A percentile compares a stretch with the other conserved stretches of the same genome.
Conservation (phyloP, 1,140 invertebrate species). For the Apocrypta bakeri region DNA sequence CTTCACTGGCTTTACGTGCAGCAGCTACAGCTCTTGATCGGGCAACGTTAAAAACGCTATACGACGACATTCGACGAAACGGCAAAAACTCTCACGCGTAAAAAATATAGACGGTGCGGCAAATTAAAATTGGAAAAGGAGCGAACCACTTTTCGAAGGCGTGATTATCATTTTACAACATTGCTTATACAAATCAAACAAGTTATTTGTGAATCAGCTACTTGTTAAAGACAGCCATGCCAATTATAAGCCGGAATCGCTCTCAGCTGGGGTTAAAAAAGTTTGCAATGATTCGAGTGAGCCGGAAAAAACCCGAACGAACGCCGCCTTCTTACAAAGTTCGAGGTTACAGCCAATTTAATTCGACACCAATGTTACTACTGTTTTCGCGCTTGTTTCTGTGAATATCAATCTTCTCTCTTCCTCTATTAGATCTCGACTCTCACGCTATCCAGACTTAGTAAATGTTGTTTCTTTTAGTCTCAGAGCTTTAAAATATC, state of each 20-base stretch:
- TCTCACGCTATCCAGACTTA: too few species aligned
- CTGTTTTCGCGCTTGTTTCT: constrained; percentile 6
- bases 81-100: not conserved
- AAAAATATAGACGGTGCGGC: not conserved
- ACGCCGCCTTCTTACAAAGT: not conserved
- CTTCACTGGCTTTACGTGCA: not conserved
- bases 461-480: too few species aligned
- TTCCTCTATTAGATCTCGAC: too few species aligned
- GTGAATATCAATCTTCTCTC: not conserved
- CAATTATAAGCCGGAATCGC: not conserved
- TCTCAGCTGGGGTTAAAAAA: not conserved
- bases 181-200: constrained; percentile 4
- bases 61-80: not conserved
- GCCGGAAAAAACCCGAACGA: not conserved
- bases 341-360: not conserved
- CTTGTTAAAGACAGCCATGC: constrained; percentile 6
- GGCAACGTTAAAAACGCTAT: not conserved
- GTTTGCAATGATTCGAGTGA: constrained; percentile 2
- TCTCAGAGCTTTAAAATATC: too few species aligned
- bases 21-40: too few species aligned
- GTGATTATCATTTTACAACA: constrained; percentile 13
- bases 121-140: not conserved
- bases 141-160: not conserved
- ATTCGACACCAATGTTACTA: not conserved
- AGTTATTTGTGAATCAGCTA: constrained; percentile 16